phyloP scores from a whole-genome alignment of 2,888 invertebrate genomes.

The Elysia crispata region DNA sequence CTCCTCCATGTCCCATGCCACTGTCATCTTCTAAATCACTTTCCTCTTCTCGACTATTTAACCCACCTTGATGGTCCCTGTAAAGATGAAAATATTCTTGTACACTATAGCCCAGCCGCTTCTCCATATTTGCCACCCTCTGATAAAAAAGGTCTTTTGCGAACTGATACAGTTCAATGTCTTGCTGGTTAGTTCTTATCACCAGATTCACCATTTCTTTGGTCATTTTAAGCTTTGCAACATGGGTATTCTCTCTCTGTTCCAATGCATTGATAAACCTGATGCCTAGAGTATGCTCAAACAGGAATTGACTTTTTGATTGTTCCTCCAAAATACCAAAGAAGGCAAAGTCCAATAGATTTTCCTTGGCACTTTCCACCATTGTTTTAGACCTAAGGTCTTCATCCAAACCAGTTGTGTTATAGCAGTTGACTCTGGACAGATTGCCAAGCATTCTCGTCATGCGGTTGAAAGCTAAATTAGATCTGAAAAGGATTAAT shows the following conservation, averaged over 20 bases:
- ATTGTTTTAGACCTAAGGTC: constrained; percentile 81
- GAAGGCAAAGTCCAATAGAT: constrained; percentile 93
- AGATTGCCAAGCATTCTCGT: constrained; percentile 98
- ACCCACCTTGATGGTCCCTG: background rate
- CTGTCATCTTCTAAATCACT: background rate
- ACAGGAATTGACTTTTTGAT: constrained; percentile 80
- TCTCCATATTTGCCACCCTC: background rate
- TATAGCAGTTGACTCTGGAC: constrained; percentile 96
- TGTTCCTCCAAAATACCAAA: constrained; percentile 98
- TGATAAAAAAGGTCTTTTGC: constrained; percentile 22
- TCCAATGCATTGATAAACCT: constrained; percentile 81
- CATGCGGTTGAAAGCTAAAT: constrained; percentile 96
- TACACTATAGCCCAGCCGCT: constrained; percentile 28
- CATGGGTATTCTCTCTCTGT: constrained; percentile 81
- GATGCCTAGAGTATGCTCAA: constrained; percentile 72
- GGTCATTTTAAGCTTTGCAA: background rate
- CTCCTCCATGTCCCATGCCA: background rate
- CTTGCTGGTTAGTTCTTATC: background rate
- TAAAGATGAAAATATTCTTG: constrained; percentile 33
- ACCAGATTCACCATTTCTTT: background rate
- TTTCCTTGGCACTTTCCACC: constrained; percentile 95
- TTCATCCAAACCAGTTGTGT: constrained; percentile 76
- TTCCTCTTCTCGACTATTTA: background rate
- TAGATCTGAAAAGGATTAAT: too few species aligned
- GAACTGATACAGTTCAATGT: constrained; percentile 10